Conservation (phyloP, 92 coral and sea anemone genomes). For the Umimayanthus chanpuru region DNA sequence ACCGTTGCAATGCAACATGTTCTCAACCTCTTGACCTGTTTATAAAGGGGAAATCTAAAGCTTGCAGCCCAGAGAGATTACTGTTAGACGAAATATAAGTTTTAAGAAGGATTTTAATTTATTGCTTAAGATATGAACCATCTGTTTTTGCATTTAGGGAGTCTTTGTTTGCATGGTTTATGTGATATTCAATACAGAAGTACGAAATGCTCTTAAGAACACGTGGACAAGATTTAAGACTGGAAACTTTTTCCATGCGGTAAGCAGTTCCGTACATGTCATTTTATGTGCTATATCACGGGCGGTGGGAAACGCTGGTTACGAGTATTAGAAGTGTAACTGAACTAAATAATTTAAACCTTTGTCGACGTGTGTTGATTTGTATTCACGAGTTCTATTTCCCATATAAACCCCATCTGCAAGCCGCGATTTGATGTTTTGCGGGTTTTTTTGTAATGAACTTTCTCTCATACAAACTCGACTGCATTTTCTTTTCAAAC, state of each 20-base stretch:
- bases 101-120: neutral
- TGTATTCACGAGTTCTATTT: too few species aligned
- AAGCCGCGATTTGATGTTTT: too few species aligned
- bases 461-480: too few species aligned
- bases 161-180: constrained; percentile 74
- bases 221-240: constrained; percentile 68
- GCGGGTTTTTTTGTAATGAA: too few species aligned
- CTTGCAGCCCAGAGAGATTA: neutral
- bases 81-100: neutral
- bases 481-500: too few species aligned
- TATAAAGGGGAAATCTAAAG: neutral
- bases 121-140: neutral
- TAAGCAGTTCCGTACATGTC: neutral
- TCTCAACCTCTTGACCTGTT: neutral
- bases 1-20: neutral
- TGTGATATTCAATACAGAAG: constrained; percentile 66
- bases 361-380: too few species aligned
- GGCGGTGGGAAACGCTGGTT: too few species aligned
- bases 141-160: constrained; percentile 56
- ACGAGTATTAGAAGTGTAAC: too few species aligned
- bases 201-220: constrained; percentile 52
- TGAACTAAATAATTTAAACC: too few species aligned
- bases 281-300: neutral
- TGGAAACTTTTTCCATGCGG: neutral
- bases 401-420: too few species aligned